Base-by-base conservation (phyloP, 2,797 vertebrate genomes). In the Syngnathus acus region DNA sequence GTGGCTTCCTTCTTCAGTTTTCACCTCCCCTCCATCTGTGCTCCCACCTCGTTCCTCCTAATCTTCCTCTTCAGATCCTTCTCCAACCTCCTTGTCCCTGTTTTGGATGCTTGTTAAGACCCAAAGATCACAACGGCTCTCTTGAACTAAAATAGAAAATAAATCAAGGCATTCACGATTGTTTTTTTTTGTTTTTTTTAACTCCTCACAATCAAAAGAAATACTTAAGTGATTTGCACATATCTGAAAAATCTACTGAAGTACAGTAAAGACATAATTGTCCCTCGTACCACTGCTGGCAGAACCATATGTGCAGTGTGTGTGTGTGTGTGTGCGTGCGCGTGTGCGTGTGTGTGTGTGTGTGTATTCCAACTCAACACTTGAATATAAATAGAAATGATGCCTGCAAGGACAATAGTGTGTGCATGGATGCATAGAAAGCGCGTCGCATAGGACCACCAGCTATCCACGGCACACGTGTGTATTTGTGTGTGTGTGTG, bases 321-420 rank as follows among this genome's bases (percentile, higher is more conserved):
- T 32, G 26, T 32, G 26, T 32, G 26, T 32, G 26, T 32, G 26
- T 32, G 26, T 32, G 26, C 2, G 26, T 32, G 26, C 2, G 26
- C 2, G 26, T 32, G 26, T 3, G 26, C 3, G 26, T 3, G 26
- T 3, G 26, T 2, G 58, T 51, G 38, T 64, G 68, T 45, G 61
- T 64, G 60, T 66, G 48, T 42, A 37, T 76, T 84, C 69, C 77
- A 79, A 74, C 82, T 74, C 32, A 38, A 81, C 78, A 77, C 73
- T 82, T 75, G 74, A 81, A 84, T 89, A 89, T 84, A 89, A 89
- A 90, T 89, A 88, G 84, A 77, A 82, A 75, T 83, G 78, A 86
- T 88, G 86, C 79, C 85, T 86, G 66, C 71, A 82, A 87, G 84
- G 80, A 86, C 55, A 32, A 32, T 32, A 57, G 74, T 73, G 80